phyloP scores from a whole-genome alignment of 2,888 invertebrate genomes.

The Andrena trimmerana region DNA sequence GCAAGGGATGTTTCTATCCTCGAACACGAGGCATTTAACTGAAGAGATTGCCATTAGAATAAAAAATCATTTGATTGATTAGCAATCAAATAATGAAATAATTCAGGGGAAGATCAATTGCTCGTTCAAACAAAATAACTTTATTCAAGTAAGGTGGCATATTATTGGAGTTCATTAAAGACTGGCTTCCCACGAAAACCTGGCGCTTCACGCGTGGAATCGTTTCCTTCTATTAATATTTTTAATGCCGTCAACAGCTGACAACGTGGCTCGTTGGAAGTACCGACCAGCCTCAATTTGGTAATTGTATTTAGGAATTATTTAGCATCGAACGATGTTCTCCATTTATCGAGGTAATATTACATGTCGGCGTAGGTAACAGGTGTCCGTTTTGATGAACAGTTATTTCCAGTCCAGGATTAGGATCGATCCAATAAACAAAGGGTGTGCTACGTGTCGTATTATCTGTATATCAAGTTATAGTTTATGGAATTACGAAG shows the following conservation, averaged over 20 bases:
- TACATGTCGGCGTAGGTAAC: constrained; percentile 21
- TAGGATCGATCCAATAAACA: constrained; percentile 37
- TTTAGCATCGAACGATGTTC: constrained; percentile 23
- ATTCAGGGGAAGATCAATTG: too few relatives aligned
- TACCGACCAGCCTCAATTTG: not conserved
- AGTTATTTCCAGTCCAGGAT: constrained; percentile 31
- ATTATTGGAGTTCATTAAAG: too few relatives aligned
- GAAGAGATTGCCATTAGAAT: too few relatives aligned
- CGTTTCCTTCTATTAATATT: not conserved
- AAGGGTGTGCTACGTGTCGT: constrained; percentile 8
- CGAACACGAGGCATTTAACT: too few relatives aligned
- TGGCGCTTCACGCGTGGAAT: too few relatives aligned
- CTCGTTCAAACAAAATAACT: too few relatives aligned
- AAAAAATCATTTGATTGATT: too few relatives aligned
- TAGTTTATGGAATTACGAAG: constrained; percentile 13
- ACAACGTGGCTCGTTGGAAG: not conserved
- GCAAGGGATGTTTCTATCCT: too few relatives aligned
- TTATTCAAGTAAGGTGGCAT: too few relatives aligned
- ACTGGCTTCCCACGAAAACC: too few relatives aligned
- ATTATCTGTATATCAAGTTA: constrained; percentile 17
- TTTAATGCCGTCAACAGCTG: not conserved
- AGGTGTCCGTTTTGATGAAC: constrained; percentile 50
- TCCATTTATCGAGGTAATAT: constrained; percentile 29
- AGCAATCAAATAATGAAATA: too few relatives aligned
- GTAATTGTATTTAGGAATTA: constrained; percentile 24